Evolutionary conservation across 2,888 invertebrate genomes (phyloP), one percentile per base, ranked within the genome.

Genomic region (Eupelmus urozonus): DNA sequence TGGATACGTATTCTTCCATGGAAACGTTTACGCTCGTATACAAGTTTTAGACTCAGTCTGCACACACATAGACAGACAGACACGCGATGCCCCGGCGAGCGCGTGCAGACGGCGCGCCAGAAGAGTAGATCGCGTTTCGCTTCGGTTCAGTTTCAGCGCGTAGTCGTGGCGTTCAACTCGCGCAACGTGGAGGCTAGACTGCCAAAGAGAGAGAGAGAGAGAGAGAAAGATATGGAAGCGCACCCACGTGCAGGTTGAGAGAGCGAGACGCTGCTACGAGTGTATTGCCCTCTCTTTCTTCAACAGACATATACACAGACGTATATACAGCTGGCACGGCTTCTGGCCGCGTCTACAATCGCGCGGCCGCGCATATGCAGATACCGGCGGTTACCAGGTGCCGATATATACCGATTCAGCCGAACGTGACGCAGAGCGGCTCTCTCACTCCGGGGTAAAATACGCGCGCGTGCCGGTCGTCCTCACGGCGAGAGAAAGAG

Each of bases 401-500:
- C n/a, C n/a, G n/a, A n/a, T n/a, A n/a, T n/a, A n/a, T n/a, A n/a
- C n/a, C 2, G 45, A 16, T 13, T 13, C 45, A 13, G 2, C 45
- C 45, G 9, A 7, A 7, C 13, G 45, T 13, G 13, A 4, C 45
- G 16, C 7, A 2, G 16, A 7, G 16, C 13, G 16, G 9, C 4
- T 9, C 13, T 9, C 13, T 9, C 13, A 45, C 45, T 4, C 34
- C 34, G 34, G 34, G 3, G 34, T 34, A 34, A 34, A 5, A 45
- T 45, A 45, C 16, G 20, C 16, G 20, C 53, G 53, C 45, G 45
- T 16, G 20, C 20, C 20, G n/a, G 53, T 53, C 53, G 18, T 20
- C 53, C 83, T 80, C 71, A 85, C 87, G 86, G 16, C 86, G 16
- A 55, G 82, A 81, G 84, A 29, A 23, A 0, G 42, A 23, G 23